Base-by-base conservation (phyloP, 23 tunicate species). In the Ciona savignyi region DNA sequence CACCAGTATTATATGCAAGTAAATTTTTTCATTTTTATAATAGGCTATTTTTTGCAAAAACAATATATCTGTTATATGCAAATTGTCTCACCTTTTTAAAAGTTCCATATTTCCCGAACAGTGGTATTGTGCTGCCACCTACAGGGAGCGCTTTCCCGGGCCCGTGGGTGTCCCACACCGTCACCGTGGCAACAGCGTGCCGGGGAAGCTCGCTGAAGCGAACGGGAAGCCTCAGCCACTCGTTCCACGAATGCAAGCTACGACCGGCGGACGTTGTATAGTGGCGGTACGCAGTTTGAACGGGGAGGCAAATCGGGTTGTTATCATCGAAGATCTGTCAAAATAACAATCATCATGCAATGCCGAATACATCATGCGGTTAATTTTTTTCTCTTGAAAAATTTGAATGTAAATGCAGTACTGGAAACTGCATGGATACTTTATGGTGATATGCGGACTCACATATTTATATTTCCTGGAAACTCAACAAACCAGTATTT, bases 211-310 rank as follows among this genome's bases (percentile, higher is more conserved):
- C 97, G 51, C 89, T 80, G 73, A 80, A 95, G 30, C 95, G 83
- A 1, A 95, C 72, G 11, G 99, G 99, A 63, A 95, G 71, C 32
- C 71, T 82, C 25, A 95, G 60, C 99, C 99, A 95, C 67, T 95
- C 96, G 63, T 95, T 90, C 99, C 99, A 95, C 29, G 86, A 72
- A 62, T 91, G 97, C 65, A 85, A 66, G 60, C 81, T 85, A 1
- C 83, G 75, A 34, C 83, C 78, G 34, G 83, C 68, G 25, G 78
- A 75, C 32, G 80, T 80, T 35, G 63, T 51, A 33, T 74, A 71
- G 60, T 84, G 80, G 56, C 64, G 73, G 34, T 91, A 80, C 22
- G 83, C 79, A 6, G 97, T 91, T 35, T 91, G 97, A 11, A 85
- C 86, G 0, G 91, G 83, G 4, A 91, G 75, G 65, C 78, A 74